Evolutionary conservation across 1,140 invertebrate species (phyloP).

Genomic region (Batillaria attramentaria): DNA sequence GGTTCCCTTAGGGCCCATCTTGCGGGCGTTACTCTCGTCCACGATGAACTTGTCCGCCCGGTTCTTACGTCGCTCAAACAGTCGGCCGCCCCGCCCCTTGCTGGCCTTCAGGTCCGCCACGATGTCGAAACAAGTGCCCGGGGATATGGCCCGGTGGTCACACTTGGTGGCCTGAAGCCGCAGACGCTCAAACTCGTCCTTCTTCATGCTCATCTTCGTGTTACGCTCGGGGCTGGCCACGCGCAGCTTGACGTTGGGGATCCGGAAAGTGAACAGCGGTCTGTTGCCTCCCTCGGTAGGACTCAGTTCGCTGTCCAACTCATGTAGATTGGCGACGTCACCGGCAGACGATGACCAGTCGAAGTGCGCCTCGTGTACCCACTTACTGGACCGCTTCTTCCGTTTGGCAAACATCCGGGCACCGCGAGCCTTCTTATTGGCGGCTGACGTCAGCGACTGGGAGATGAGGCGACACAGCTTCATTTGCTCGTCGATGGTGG

Average conservation of each 20-base stretch:
- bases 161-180: slow-evolving; percentile 50
- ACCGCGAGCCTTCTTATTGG: slow-evolving; percentile 91
- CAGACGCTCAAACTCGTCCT: slow-evolving; percentile 58
- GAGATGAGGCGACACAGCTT: slow-evolving; percentile 91
- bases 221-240: slow-evolving; percentile 41
- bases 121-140: slow-evolving; percentile 56
- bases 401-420: slow-evolving; percentile 96
- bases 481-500: slow-evolving; percentile 96
- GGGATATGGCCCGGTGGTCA: slow-evolving; percentile 53
- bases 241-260: slow-evolving; percentile 54
- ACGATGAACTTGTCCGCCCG: slow-evolving; percentile 90
- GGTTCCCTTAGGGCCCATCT: slow-evolving; percentile 37
- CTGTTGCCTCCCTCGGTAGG: slow-evolving; percentile 49
- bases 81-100: slow-evolving; percentile 79
- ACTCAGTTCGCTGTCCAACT: slow-evolving; percentile 56
- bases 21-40: slow-evolving; percentile 77
- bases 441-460: slow-evolving; percentile 90
- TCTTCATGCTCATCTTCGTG: slow-evolving; percentile 56
- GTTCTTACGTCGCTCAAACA: slow-evolving; percentile 90
- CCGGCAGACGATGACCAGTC: slow-evolving; percentile 61
- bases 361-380: slow-evolving; percentile 92
- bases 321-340: slow-evolving; percentile 51
- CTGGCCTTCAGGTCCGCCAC: slow-evolving; percentile 56
- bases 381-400: slow-evolving; percentile 93
- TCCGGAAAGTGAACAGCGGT: slow-evolving; percentile 56